Conservation (phyloP, 2,113 vertebrate genomes). For the Apteryx owenii region DNA sequence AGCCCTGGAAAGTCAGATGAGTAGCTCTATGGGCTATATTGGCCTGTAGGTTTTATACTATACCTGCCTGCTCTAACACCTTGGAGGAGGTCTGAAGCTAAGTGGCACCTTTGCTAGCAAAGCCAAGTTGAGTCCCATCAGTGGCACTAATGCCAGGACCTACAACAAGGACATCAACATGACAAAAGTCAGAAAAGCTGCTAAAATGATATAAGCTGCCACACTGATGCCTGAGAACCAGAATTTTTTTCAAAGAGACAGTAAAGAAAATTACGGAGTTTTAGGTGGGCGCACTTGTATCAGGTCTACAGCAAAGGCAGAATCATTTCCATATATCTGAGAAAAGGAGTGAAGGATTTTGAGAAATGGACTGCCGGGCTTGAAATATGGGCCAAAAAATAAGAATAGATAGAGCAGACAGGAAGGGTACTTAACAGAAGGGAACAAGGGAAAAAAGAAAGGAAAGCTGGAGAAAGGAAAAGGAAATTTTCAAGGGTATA, state of each 20-base stretch:
- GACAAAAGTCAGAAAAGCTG: not conserved
- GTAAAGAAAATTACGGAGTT: not conserved
- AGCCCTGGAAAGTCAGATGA: not conserved
- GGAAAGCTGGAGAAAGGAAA: not conserved
- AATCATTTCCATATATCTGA: not conserved
- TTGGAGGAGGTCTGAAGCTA: not conserved
- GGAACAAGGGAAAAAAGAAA: not conserved
- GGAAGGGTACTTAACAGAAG: not conserved
- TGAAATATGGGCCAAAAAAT: not conserved
- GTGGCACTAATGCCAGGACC: not conserved
- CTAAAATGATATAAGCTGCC: not conserved
- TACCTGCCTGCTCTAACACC: not conserved
- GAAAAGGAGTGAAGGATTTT: not conserved
- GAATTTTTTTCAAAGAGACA: not conserved
- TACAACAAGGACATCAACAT: not conserved
- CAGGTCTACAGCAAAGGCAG: not conserved
- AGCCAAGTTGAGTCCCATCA: not conserved
- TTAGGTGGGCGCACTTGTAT: constrained; percentile 8
- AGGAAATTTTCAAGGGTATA: not conserved
- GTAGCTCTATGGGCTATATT: not conserved
- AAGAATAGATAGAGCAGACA: not conserved
- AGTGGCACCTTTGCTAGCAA: not conserved
- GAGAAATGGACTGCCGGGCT: not conserved
- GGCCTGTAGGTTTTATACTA: not conserved
- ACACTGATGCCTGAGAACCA: not conserved